A percentile compares a stretch with the other conserved stretches of the same genome.
Conservation (phyloP, 2,888 invertebrate species). For the Scaptodrosophila latifasciaeformis region DNA sequence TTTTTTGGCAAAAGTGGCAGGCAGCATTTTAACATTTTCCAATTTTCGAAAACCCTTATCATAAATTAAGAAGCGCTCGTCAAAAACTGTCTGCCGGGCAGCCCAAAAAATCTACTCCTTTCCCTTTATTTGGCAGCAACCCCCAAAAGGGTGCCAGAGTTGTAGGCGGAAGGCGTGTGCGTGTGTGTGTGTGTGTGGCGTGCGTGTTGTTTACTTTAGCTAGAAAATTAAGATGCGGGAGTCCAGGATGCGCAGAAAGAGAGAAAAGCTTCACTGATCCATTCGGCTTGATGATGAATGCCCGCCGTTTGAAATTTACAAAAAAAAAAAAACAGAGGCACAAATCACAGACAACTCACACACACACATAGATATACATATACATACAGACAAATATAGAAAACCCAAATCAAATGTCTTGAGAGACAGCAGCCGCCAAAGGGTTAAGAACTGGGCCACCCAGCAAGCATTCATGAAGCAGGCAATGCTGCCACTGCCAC, state of each 20-base stretch:
- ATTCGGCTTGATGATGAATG: constrained; percentile 52
- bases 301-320: constrained; percentile 8
- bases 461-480: background rate
- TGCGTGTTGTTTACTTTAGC: constrained; percentile 48
- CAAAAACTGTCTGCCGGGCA: constrained; percentile 61
- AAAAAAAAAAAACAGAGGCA: constrained; percentile 28
- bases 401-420: constrained; percentile 30
- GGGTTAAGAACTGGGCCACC: constrained; percentile 14
- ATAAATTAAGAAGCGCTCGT: constrained; percentile 70
- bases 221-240: constrained; percentile 62
- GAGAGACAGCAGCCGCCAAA: constrained; percentile 25
- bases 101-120: constrained; percentile 12
- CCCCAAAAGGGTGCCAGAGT: background rate
- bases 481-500: background rate
- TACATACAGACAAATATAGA: no score
- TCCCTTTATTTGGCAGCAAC: background rate
- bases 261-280: constrained; percentile 27
- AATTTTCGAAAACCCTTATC: constrained; percentile 71
- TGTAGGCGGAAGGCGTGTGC: constrained; percentile 8
- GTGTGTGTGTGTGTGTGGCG: constrained; percentile 24
- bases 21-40: constrained; percentile 67
- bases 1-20: constrained; percentile 28
- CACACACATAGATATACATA: no score
- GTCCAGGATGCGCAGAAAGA: constrained; percentile 4
- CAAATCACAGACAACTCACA: constrained; percentile 34